Base-by-base conservation (phyloP, 1,140 invertebrate genomes). In the Cydia strobilella region DNA sequence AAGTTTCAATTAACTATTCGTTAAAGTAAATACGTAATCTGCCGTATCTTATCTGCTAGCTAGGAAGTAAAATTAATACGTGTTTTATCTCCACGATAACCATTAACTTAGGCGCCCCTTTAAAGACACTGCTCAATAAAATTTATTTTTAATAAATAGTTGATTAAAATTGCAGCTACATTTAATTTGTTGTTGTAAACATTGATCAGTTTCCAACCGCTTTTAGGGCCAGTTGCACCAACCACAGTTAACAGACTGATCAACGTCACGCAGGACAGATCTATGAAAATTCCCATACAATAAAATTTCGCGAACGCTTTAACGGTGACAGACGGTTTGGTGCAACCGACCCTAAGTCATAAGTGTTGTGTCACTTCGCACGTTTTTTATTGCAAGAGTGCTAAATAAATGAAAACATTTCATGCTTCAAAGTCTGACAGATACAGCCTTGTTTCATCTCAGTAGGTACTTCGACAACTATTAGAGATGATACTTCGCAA, bases 401-500 rank as follows among this genome's bases (percentile, higher is more conserved):
- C 27, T 66, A 66, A 66, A 66, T 35, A 69, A 69, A 35, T 39
- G n/a, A 35, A 69, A 35, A 39, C 31, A 18, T 18, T 69, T 3
- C 13, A 18, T 69, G 7, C 65, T 69, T 39, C 18, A 18, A 69
- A 35, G 65, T 69, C 65, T 69, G 27, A 9, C 65, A 35, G 27
- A 69, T 59, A 35, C 65, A 35, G n/a, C 63, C 27, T 65, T 65
- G 27, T 59, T 59, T n/a, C 31, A 39, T 69, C 65, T 35, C 15
- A n/a, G 12, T 66, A 35, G 27, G 65, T 69, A 69, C 65, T 69
- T 69, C 65, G 27, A 39, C 65, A 39, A 31, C 31, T 35, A 31
- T 18, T 35, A 39, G n/a, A 81, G 79, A 84, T 75, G 82, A 79
- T 62, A 78, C 79, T 79, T 73, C 63, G 73, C 74, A 84, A 82